Conservation (phyloP, 2,888 invertebrate species). For the Nemurella pictetii region DNA sequence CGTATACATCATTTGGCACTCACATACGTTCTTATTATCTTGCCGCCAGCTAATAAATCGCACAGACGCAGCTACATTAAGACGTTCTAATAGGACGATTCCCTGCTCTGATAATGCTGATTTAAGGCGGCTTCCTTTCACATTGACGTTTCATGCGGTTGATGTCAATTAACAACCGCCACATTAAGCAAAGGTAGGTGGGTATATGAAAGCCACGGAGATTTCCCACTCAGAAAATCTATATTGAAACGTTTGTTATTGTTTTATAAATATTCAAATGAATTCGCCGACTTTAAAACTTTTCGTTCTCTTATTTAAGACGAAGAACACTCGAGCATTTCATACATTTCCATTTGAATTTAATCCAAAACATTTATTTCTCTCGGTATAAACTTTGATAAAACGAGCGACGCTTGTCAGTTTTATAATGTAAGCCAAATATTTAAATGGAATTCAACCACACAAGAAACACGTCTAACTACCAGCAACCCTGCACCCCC, state of each 20-base stretch:
- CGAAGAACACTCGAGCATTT: neutral
- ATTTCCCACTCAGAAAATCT: neutral
- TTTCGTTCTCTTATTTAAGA: neutral
- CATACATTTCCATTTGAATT: neutral
- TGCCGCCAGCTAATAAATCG: neutral
- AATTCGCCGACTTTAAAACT: neutral
- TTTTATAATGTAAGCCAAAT: conserved; percentile 20
- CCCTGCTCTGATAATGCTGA: neutral
- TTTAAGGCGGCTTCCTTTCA: neutral
- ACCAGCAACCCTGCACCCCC: neutral
- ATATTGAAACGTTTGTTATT: neutral
- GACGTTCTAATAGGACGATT: neutral
- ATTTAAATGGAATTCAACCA: conserved; percentile 18
- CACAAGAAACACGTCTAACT: conserved; percentile 4
- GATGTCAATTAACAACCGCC: neutral
- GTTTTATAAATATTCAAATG: neutral
- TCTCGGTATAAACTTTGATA: conserved; percentile 9
- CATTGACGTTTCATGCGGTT: neutral
- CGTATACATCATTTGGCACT: neutral
- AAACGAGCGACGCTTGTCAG: conserved; percentile 16
- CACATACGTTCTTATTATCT: neutral
- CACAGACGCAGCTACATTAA: neutral
- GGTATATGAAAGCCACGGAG: neutral
- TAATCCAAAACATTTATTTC: conserved; percentile 22
- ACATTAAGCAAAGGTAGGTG: neutral